Evolutionary conservation across 2,888 invertebrate species (phyloP).

Genomic region (Hermaeophaga mercurialis): DNA sequence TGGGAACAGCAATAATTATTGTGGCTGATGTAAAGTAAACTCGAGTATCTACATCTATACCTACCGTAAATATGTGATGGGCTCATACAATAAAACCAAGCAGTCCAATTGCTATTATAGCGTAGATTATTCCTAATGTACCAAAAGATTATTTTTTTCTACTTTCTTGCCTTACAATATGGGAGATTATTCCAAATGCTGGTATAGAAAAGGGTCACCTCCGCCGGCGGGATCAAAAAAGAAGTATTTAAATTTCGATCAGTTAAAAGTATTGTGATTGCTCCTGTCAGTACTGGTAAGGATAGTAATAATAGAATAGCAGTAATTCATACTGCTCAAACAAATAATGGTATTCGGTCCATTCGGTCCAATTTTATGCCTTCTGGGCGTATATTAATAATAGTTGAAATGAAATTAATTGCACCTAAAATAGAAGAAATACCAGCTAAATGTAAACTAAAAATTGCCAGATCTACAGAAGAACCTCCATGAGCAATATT

Average conservation of each 20-base stretch:
- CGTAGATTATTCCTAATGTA: not conserved
- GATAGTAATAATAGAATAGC: too few relatives aligned
- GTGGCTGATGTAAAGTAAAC: too few relatives aligned
- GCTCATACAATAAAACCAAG: too few relatives aligned
- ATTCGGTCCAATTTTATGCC: not conserved
- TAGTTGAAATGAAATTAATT: not conserved
- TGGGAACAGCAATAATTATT: too few relatives aligned
- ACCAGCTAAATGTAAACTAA: constrained; percentile 76
- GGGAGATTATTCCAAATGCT: constrained; percentile 75
- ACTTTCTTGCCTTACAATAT: constrained; percentile 76
- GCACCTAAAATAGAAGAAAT: constrained; percentile 55
- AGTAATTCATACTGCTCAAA: too few relatives aligned
- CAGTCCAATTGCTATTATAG: too few relatives aligned
- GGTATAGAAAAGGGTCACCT: constrained; percentile 58
- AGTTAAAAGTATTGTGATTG: too few relatives aligned
- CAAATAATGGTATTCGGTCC: too few relatives aligned
- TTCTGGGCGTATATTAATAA: not conserved
- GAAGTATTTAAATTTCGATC: constrained; percentile 72
- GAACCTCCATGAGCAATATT: not conserved
- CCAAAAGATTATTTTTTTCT: constrained; percentile 47
- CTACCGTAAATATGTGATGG: too few relatives aligned
- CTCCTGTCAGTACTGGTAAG: too few relatives aligned
- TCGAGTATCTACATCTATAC: too few relatives aligned
- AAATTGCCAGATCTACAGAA: constrained; percentile 74
- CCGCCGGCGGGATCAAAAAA: constrained; percentile 50